Evolutionary conservation across 2,888 invertebrate species (phyloP), one percentile per base, ranked within the genome.

Genomic region (Sarcophaga carnaria): DNA sequence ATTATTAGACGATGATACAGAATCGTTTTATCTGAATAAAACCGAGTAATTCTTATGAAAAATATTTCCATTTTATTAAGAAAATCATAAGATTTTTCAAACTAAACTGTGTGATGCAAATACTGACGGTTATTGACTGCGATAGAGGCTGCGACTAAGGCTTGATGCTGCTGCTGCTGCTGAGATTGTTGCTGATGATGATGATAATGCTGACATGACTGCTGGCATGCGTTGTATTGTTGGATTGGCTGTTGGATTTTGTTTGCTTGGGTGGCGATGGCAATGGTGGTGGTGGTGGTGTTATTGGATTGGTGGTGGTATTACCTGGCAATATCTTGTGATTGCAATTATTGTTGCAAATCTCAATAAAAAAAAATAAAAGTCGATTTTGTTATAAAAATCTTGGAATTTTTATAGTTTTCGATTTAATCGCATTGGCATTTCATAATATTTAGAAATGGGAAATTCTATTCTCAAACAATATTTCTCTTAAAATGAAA

Each of bases 401-500:
- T 82, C 20, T 37, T 77, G 71, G 77, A 77, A 59, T 77, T 83
- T 82, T 72, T 83, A 62, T 37, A 14, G 12, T 54, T 54, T 82
- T 64, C 8, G n/a, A 25, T 25, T 14, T 59, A 64, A 79, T 47
- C 59, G 20, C 20, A 69, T 67, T 74, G 45, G 54, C 64, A 80
- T 84, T 84, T 80, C 79, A 75, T 80, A 80, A 80, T 64, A 63
- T 80, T 59, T 12, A 70, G 75, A 11, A 84, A 80, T 49, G 45
- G 83, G 79, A 64, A 80, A 80, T 84, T 83, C 75, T 37, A 79
- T 80, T 83, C 75, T 45, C 54, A 63, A 79, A 60, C 27, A 63
- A 69, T 37, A n/a, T 63, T 70, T 79, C 54, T 70, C 60, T 80
- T 37, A 37, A 37, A 37, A 37, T 0, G 6, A 37, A 37, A 37